Conservation (phyloP, 2,797 vertebrate species). For the Austrolebias charrua region DNA sequence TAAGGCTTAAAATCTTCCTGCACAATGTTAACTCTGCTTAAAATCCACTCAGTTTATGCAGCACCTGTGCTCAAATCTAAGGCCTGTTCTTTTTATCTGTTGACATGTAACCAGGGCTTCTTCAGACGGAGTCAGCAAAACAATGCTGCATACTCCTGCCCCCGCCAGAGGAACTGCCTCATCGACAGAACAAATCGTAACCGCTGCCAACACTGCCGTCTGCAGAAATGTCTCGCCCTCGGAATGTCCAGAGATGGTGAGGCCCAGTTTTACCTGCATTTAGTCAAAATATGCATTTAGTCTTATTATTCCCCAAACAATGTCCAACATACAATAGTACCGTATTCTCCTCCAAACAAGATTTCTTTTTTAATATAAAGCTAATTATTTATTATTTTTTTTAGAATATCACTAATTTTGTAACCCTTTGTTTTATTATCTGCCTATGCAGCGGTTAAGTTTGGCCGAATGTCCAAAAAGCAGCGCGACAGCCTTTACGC, state of each 20-base stretch:
- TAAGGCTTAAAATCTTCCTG: constrained; percentile 59
- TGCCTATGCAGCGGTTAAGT: constrained; percentile 90
- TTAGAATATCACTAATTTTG: not conserved
- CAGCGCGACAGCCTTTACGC: constrained; percentile 97
- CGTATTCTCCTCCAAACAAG: too few relatives aligned
- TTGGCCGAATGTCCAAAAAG: constrained; percentile 99
- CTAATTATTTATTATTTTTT: too few relatives aligned
- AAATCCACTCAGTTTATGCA: not conserved
- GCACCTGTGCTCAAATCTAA: not conserved
- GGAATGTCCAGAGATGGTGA: constrained; percentile 99
- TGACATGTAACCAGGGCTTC: constrained; percentile 85
- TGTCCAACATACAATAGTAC: too few relatives aligned
- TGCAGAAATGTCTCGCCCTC: constrained; percentile 99
- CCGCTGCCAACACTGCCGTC: constrained; percentile 98
- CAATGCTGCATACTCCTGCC: constrained; percentile 97
- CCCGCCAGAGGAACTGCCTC: constrained; percentile 99
- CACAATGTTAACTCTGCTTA: too few relatives aligned
- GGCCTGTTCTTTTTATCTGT: constrained; percentile 16
- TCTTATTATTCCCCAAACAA: too few relatives aligned
- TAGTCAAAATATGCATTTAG: too few relatives aligned
- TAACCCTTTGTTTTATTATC: constrained; percentile 21
- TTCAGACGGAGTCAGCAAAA: constrained; percentile 99
- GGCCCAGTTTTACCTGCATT: constrained; percentile 30
- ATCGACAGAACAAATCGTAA: constrained; percentile 99
- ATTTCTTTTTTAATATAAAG: not conserved